A percentile compares a stretch with the other conserved stretches of the same genome.
phyloP scores from a whole-genome alignment of 2,797 vertebrate species.

The Moxostoma hubbsi region DNA sequence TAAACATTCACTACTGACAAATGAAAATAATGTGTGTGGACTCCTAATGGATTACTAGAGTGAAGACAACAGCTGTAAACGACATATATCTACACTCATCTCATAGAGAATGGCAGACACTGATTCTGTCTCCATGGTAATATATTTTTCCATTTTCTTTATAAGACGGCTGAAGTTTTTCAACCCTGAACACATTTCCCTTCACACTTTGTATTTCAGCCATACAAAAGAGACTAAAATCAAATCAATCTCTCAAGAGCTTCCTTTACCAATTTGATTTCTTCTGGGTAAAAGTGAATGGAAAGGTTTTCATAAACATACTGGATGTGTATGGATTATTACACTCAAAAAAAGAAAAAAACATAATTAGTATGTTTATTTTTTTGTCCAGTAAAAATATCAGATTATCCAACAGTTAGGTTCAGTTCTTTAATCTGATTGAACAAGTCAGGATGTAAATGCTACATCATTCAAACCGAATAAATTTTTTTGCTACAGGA shows the following conservation, averaged over 20 bases:
- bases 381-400: no score
- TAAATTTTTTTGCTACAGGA: constrained; percentile 10
- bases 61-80: constrained; percentile 72
- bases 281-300: constrained; percentile 9
- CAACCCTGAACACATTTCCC: constrained; percentile 64
- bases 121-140: constrained; percentile 91
- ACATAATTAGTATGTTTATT: no score
- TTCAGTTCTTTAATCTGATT: no score
- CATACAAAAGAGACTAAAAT: constrained; percentile 39
- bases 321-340: constrained; percentile 2
- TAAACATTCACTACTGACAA: constrained; percentile 1
- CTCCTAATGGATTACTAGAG: constrained; percentile 40
- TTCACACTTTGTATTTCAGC: constrained; percentile 46
- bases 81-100: constrained; percentile 87
- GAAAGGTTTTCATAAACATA: constrained; percentile 14
- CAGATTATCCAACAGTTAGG: no score
- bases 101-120: constrained; percentile 86
- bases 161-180: constrained; percentile 84
- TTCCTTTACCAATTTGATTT: constrained; percentile 26
- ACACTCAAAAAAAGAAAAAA: not conserved
- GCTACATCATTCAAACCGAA: not conserved
- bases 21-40: constrained; percentile 5
- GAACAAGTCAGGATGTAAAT: no score
- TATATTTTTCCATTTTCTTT: constrained; percentile 68
- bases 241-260: constrained; percentile 45